Base-by-base conservation (phyloP, 2,888 invertebrate genomes). In the Stegophylla sp. region DNA sequence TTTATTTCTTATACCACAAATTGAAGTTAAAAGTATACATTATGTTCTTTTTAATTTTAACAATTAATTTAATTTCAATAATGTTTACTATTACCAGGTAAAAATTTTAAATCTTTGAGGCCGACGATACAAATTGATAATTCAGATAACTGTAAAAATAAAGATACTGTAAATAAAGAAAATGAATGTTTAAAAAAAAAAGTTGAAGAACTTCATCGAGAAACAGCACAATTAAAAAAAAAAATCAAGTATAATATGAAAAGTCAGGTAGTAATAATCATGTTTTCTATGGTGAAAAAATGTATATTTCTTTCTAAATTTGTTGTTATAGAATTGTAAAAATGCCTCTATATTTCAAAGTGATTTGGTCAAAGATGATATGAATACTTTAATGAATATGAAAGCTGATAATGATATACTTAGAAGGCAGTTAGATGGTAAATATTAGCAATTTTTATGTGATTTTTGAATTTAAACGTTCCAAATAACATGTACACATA, bases 401-500 rank as follows among this genome's bases (percentile, higher is more conserved):
- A 59, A 23, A 51, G 79, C 79, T 20, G 79, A 79, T 71, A 79
- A 79, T 53, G 69, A 79, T 61, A 61, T 79, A 61, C 69, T 79
- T 48, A 71, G 23, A 63, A 79, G 79, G 15, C 69, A 79, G 23
- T 48, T 79, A 3, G 79, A 79, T 51, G 79, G 79, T 79, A 71
- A 61, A 45, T n/a, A 67, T 20, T 56, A 7, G 34, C 3, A 23
- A 53, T 20, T 56, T 56, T 10, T 34, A 7, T 34, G 7, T 34
- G 34, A 34, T 34, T 34, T 34, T 34, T 3, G 7, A 34, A 5
- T 34, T 34, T 3, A 34, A 34, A 34, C 7, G 34, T 34, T 3
- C 7, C 34, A 34, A 34, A 34, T 34, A 34, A 34, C 7, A 34
- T 34, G 4, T 34, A 34, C 34, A 34, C 34, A 34, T n/a, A n/a